Evolutionary conservation across 2,797 vertebrate species (phyloP), one percentile per base, ranked within the genome.

Genomic region (Brachyrhaphis roseni): DNA sequence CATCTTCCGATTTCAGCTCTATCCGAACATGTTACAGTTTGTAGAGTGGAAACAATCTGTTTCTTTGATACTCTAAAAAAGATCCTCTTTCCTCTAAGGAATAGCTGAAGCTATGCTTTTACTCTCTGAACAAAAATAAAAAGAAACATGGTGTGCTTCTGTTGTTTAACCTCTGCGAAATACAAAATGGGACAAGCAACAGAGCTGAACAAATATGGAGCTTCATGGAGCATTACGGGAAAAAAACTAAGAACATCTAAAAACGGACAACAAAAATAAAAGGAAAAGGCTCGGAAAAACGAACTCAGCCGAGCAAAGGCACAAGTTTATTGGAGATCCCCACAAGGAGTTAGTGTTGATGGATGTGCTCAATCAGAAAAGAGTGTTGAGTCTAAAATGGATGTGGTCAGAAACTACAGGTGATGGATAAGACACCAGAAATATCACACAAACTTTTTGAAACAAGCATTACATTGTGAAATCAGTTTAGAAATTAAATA

Each of bases 61-160:
- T 90, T 75, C 87, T 93, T 94, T 94, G 92, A 94, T 95, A 90
- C 77, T 83, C 88, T 83, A 87, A 91, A 93, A 94, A 90, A 93
- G 87, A 88, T 81, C 66, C 41, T 71, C 77, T 82, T 75, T 80
- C 82, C 93, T 92, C 91, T 72, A 31, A 84, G 92, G 93, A 91
- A 87, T 86, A 79, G 82, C 64, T 72, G 82, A 94, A 91, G 92
- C 84, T 78, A 84, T 77, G 81, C 86, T 80, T 90, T 89, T 86
- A 88, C 88, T 91, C 84, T 81, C 90, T 81, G 84, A 87, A 90
- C 87, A 83, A 89, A 93, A 93, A 94, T 83, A 92, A 92, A 91
- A 93, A 90, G 87, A 93, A 86, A 92, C 89, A 92, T 75, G 75
- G 77, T 85, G 92, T 90, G 88, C 90, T 89, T 91, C 81, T 87